Percentiles rank a stretch among this genome's conserved stretches.
These are phyloP conservation scores for Sarcophaga caerulescens DNA, from an alignment of 2,888 invertebrate species.

Conservation along the genomic window DNA sequence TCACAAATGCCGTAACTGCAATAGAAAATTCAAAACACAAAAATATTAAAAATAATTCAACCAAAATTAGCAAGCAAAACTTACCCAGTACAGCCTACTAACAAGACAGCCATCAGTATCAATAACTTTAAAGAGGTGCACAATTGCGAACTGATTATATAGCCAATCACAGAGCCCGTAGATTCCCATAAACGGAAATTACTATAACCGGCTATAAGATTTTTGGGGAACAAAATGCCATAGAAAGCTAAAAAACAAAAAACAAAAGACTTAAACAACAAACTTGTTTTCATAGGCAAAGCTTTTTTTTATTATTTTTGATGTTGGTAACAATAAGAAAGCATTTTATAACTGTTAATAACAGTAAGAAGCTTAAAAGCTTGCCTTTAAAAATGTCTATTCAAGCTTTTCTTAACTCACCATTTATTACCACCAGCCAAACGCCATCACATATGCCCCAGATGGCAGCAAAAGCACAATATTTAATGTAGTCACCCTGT, in stretches of 20 bases:
- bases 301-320: too few species aligned
- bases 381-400: neutral
- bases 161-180: constrained; percentile 93
- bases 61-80: constrained; percentile 31
- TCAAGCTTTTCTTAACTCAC: constrained; percentile 82
- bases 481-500: constrained; percentile 85
- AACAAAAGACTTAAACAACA: neutral
- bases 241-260: constrained; percentile 85
- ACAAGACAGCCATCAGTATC: constrained; percentile 85
- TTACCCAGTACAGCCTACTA: constrained; percentile 89
- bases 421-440: constrained; percentile 95
- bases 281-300: too few species aligned
- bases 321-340: too few species aligned
- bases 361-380: neutral
- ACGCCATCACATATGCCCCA: constrained; percentile 96
- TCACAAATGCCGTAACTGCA: constrained; percentile 78
- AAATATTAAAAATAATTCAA: neutral
- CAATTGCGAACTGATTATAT: constrained; percentile 89
- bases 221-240: constrained; percentile 91
- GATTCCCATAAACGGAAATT: constrained; percentile 97
- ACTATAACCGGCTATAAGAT: constrained; percentile 94
- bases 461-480: constrained; percentile 90
- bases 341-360: too few species aligned
- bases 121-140: constrained; percentile 88
- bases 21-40: constrained; percentile 10